Percentiles rank a stretch among this genome's conserved stretches.
phyloP scores from a whole-genome alignment of 2,797 vertebrate genomes.

The Hydrocynus forskahlii region DNA sequence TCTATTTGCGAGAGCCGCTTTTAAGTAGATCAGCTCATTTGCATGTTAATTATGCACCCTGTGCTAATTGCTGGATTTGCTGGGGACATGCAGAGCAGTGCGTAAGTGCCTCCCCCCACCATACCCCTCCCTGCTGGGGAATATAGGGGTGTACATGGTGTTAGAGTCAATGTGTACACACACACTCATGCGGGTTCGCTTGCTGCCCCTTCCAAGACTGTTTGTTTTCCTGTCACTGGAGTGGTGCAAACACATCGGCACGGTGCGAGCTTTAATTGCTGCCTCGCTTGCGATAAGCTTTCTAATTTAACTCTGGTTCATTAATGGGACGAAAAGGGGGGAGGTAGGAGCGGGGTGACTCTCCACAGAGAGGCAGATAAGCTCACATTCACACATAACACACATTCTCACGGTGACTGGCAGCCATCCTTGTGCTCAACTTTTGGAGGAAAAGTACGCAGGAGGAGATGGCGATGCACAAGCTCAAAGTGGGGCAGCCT shows the following conservation, averaged over 20 bases:
- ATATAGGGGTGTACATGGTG: constrained; percentile 61
- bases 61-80: constrained; percentile 83
- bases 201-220: constrained; percentile 65
- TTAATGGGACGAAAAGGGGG: constrained; percentile 63
- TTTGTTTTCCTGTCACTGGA: constrained; percentile 75
- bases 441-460: neutral
- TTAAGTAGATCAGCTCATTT: constrained; percentile 84
- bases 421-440: constrained; percentile 6
- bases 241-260: constrained; percentile 64
- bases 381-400: constrained; percentile 51
- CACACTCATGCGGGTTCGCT: constrained; percentile 31
- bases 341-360: constrained; percentile 51
- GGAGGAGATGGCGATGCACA: too few species aligned
- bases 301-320: constrained; percentile 81
- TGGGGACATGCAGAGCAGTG: constrained; percentile 63
- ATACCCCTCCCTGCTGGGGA: constrained; percentile 47
- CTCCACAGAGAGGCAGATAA: constrained; percentile 53
- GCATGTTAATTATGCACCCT: constrained; percentile 85
- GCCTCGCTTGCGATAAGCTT: constrained; percentile 77
- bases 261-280: constrained; percentile 75
- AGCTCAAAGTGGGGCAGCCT: neutral
- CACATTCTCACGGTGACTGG: constrained; percentile 56
- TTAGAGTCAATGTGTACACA: constrained; percentile 39
- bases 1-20: constrained; percentile 73
- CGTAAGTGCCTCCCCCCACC: constrained; percentile 59